phyloP scores from a whole-genome alignment of 2,888 invertebrate genomes.

The Muschampia plurimacula region DNA sequence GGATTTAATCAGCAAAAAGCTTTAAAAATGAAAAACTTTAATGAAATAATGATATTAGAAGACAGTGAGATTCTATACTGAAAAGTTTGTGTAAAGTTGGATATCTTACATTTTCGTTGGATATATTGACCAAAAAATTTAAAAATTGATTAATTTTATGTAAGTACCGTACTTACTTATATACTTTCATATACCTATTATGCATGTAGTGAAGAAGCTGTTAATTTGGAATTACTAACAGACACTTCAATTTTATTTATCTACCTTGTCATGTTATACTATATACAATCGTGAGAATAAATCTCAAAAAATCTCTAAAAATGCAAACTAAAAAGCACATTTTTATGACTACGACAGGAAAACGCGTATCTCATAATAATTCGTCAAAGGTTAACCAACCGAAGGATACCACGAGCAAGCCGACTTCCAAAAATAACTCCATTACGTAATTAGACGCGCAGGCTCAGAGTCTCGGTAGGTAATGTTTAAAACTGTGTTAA shows the following conservation, averaged over 20 bases:
- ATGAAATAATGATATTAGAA: too few species aligned
- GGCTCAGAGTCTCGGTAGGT: background rate
- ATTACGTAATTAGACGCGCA: background rate
- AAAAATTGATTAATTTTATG: too few species aligned
- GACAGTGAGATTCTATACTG: too few species aligned
- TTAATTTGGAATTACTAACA: too few species aligned
- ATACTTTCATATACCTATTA: too few species aligned
- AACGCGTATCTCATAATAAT: background rate
- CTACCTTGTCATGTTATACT: background rate
- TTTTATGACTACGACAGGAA: background rate
- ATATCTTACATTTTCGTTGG: too few species aligned
- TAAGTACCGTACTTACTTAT: too few species aligned
- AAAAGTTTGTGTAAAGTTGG: too few species aligned
- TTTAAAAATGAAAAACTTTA: background rate
- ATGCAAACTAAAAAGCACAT: background rate
- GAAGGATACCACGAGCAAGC: background rate
- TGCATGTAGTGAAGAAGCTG: too few species aligned
- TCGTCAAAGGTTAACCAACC: conserved; percentile 3
- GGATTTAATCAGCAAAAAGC: background rate
- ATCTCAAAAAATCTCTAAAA: too few species aligned
- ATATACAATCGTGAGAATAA: background rate
- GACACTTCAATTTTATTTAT: too few species aligned
- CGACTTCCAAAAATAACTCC: background rate
- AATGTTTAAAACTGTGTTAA: background rate
- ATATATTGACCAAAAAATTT: too few species aligned